Conservation (phyloP, 2,888 invertebrate species). For the Asteroscopus sphinx region DNA sequence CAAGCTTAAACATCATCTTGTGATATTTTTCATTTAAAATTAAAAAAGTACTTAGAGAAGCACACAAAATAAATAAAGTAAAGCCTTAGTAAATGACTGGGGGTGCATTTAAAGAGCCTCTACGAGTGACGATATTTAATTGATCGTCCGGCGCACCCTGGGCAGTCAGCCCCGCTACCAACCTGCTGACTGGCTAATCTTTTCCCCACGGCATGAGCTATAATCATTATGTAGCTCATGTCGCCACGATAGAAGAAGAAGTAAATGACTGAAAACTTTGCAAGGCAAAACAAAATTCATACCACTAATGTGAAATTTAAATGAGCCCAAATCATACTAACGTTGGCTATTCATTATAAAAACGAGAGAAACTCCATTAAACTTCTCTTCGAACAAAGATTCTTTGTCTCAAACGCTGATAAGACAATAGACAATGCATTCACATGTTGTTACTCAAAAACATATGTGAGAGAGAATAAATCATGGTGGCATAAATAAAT, state of each 20-base stretch:
- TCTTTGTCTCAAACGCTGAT: constrained; percentile 14
- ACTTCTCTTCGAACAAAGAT: constrained; percentile 10
- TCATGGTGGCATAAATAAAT: constrained; percentile 59
- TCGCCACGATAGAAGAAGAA: too few relatives aligned
- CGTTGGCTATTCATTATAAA: constrained; percentile 14
- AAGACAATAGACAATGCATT: constrained; percentile 37
- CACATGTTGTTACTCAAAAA: constrained; percentile 36
- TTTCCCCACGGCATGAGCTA: too few relatives aligned
- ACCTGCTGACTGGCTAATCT: too few relatives aligned
- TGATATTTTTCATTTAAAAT: too few relatives aligned
- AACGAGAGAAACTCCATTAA: constrained; percentile 14
- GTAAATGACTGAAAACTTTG: constrained; percentile 11
- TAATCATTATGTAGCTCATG: too few relatives aligned
- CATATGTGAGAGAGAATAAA: constrained; percentile 48
- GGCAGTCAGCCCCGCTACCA: too few relatives aligned
- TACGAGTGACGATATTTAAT: too few relatives aligned
- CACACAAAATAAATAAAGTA: constrained; percentile 6
- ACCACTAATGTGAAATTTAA: constrained; percentile 24
- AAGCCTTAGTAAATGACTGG: too few relatives aligned
- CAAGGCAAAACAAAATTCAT: constrained; percentile 21
- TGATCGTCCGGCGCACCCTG: too few relatives aligned
- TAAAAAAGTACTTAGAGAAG: neutral
- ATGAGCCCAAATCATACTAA: constrained; percentile 32
- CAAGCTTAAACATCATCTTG: too few relatives aligned
- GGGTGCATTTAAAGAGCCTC: too few relatives aligned